Evolutionary conservation across 2,888 invertebrate genomes (phyloP), one percentile per base, ranked within the genome.

Genomic region (Leptogaster cylindrica): DNA sequence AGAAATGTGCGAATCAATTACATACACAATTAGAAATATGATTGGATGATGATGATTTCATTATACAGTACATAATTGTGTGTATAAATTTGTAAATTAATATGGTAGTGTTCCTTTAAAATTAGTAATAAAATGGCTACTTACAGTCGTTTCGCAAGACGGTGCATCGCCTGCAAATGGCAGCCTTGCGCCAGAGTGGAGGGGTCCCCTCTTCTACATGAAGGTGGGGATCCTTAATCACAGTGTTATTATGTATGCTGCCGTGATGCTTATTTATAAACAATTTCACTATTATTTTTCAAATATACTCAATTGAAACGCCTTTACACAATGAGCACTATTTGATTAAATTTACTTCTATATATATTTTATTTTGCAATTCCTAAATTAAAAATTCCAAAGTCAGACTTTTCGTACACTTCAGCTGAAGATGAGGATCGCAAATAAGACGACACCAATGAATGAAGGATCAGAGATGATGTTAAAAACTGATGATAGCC

Each of bases 111-210:
- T n/a, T n/a, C n/a, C n/a, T n/a, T n/a, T 18, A 50, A 66, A 31
- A 51, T 33, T 25, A 46, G n/a, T 16, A 36, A 31, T 65, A 68
- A 61, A 51, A 14, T 46, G 50, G 27, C 7, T 72, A 80, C 81
- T 81, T 72, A 81, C 81, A 77, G 75, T 81, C 77, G 78, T 76
- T 77, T 77, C 78, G 75, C 77, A 77, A 77, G 76, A 74, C 80
- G 81, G 79, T 79, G 81, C 81, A 81, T 81, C 75, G 80, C 81
- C 81, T 77, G 80, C 77, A 77, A 77, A 75, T 78, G 77, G 77
- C 79, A 79, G 79, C 75, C 77, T 75, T 74, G 74, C 74, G 75
- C 74, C 76, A 76, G 72, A 73, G 69, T 71, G 72, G 75, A 71
- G 74, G 75, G 71, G 74, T 76, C 74, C 71, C 73, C n/a, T n/a